phyloP scores from a whole-genome alignment of 1,140 invertebrate genomes.

The Drosophila mojavensis region DNA sequence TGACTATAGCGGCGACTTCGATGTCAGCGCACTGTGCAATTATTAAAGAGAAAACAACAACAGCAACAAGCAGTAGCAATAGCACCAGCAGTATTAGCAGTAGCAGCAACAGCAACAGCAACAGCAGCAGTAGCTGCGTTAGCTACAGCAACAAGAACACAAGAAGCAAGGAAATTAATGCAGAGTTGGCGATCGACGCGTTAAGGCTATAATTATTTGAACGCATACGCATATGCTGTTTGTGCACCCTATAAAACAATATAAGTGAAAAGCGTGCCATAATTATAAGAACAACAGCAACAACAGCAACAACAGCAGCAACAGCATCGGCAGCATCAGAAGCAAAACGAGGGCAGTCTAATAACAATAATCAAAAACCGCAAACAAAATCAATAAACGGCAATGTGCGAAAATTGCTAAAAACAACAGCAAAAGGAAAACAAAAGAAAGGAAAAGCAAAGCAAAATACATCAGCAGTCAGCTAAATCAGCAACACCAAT shows the following conservation, averaged over 20 bases:
- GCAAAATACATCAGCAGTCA: slow-evolving; percentile 9
- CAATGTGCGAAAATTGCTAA: slow-evolving; percentile 73
- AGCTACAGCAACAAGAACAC: slow-evolving; percentile 29
- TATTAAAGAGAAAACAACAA: slow-evolving; percentile 30
- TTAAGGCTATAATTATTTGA: slow-evolving; percentile 54
- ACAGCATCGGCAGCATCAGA: slow-evolving; percentile 5
- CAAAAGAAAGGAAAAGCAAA: not conserved
- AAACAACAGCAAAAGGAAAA: slow-evolving; percentile 7
- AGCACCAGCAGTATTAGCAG: no score
- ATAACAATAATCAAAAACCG: slow-evolving; percentile 40
- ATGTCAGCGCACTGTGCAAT: slow-evolving; percentile 30
- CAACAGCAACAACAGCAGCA: not conserved
- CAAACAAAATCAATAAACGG: slow-evolving; percentile 63
- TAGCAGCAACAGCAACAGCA: no score
- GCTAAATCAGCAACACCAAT: slow-evolving; percentile 10
- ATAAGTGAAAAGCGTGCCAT: slow-evolving; percentile 71
- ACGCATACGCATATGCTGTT: not conserved
- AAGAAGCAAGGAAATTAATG: slow-evolving; percentile 33
- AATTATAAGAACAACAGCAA: slow-evolving; percentile 51
- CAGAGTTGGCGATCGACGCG: slow-evolving; percentile 1
- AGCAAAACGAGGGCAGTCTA: slow-evolving; percentile 15
- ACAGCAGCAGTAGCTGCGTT: slow-evolving; percentile 1
- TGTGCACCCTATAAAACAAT: slow-evolving; percentile 50
- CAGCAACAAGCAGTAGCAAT: slow-evolving; percentile 16
- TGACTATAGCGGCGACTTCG: slow-evolving; percentile 30